phyloP scores from a whole-genome alignment of 2,113 vertebrate species.

The Python bivittatus region DNA sequence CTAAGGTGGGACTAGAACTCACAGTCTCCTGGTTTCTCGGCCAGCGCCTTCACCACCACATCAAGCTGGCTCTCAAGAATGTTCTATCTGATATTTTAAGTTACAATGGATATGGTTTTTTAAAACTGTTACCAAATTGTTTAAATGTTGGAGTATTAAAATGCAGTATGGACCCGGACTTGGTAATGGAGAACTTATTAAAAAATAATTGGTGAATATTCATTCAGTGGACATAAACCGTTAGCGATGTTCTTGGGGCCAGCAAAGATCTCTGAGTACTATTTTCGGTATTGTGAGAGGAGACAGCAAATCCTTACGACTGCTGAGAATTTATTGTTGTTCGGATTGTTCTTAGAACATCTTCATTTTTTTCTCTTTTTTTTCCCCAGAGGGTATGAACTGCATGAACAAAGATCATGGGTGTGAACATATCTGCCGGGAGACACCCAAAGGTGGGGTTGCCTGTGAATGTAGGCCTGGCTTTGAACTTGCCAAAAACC shows the following conservation, averaged over 20 bases:
- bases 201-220: neutral
- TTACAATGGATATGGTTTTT: neutral
- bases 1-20: neutral
- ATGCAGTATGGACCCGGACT: neutral
- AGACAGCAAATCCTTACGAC: neutral
- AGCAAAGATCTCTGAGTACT: neutral
- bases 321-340: neutral
- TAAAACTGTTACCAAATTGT: neutral
- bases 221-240: neutral
- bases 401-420: slow-evolving; percentile 99
- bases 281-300: neutral
- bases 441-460: slow-evolving; percentile 95
- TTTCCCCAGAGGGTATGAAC: slow-evolving; percentile 94
- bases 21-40: neutral
- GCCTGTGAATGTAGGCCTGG: slow-evolving; percentile 97
- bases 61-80: neutral
- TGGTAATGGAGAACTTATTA: neutral
- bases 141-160: neutral
- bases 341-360: slow-evolving; percentile 39
- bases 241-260: neutral
- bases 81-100: neutral
- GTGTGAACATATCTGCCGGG: slow-evolving; percentile 97
- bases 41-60: neutral
- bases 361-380: slow-evolving; percentile 47
- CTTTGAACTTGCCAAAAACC: slow-evolving; percentile 95